A percentile compares a stretch with the other conserved stretches of the same genome.
Conservation (phyloP, 2,888 invertebrate genomes). For the Eupithecia subumbrata region DNA sequence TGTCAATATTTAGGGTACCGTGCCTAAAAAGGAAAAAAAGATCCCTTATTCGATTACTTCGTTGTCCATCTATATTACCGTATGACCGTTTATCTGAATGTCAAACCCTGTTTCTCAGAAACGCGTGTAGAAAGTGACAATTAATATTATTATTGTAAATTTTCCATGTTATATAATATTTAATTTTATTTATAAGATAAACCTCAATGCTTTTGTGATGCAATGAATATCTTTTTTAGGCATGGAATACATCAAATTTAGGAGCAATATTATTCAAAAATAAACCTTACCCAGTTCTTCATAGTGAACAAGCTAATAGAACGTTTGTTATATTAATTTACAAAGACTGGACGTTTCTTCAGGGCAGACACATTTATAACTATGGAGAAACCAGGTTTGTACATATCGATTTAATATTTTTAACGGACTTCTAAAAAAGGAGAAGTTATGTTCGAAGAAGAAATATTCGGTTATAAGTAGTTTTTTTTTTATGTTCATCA, state of each 20-base stretch:
- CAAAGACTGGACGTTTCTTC: conserved; percentile 82
- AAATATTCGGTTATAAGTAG: no score
- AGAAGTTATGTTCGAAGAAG: no score
- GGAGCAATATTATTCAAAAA: conserved; percentile 47
- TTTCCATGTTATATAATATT: no score
- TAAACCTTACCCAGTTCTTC: conserved; percentile 29
- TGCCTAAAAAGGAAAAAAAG: not conserved
- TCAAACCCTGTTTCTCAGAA: not conserved
- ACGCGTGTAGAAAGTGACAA: not conserved
- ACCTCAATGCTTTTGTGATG: not conserved
- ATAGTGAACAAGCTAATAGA: conserved; percentile 42
- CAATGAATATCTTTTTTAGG: conserved; percentile 32
- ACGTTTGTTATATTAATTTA: conserved; percentile 82
- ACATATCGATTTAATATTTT: not conserved
- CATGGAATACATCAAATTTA: conserved; percentile 45
- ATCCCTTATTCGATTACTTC: not conserved
- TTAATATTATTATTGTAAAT: no score
- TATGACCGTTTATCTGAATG: not conserved
- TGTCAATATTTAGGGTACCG: not conserved
- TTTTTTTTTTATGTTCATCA: no score
- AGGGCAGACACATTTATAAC: conserved; percentile 81
- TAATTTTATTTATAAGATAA: no score
- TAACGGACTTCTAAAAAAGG: no score
- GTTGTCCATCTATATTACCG: not conserved
- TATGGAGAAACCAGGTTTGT: conserved; percentile 69